These are phyloP conservation scores for Cryptus armator DNA, from an alignment of 2,888 invertebrate species.

Conservation along the genomic window DNA sequence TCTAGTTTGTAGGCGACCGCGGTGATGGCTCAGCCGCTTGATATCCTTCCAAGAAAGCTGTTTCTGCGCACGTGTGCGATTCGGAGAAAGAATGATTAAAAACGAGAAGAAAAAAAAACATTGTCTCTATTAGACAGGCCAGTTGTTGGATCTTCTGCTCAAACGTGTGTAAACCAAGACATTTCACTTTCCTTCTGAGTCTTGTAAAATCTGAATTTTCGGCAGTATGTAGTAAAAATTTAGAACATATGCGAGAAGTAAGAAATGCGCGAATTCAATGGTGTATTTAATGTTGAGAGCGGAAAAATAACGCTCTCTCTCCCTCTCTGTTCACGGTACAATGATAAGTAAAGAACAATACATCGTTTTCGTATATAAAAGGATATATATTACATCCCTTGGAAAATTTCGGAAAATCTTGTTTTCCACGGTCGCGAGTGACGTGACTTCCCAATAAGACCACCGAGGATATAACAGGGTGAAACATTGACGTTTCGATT, in stretches of 20 bases:
- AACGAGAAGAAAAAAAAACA: neutral
- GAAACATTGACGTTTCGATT: constrained; percentile 60
- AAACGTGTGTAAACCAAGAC: neutral
- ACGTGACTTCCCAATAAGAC: constrained; percentile 34
- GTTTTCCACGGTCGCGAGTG: constrained; percentile 17
- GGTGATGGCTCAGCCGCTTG: constrained; percentile 4
- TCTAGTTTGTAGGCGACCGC: constrained; percentile 8
- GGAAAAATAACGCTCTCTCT: neutral
- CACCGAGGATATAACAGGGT: constrained; percentile 25
- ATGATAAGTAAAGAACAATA: neutral
- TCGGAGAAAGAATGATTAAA: neutral
- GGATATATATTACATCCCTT: neutral
- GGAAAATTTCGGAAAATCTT: constrained; percentile 18
- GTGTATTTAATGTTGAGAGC: neutral
- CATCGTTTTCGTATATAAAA: constrained; percentile 9
- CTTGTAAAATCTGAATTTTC: neutral
- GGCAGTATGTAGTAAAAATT: too few species aligned
- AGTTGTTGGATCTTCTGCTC: neutral
- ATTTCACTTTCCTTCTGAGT: neutral
- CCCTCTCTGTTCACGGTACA: neutral
- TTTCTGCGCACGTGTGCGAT: neutral
- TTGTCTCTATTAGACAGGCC: too few species aligned
- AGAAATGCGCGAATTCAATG: neutral
- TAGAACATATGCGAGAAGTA: too few species aligned
- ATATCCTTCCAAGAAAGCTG: neutral